Conservation (phyloP, 2,888 invertebrate genomes). For the Netelia fuscicornis region DNA sequence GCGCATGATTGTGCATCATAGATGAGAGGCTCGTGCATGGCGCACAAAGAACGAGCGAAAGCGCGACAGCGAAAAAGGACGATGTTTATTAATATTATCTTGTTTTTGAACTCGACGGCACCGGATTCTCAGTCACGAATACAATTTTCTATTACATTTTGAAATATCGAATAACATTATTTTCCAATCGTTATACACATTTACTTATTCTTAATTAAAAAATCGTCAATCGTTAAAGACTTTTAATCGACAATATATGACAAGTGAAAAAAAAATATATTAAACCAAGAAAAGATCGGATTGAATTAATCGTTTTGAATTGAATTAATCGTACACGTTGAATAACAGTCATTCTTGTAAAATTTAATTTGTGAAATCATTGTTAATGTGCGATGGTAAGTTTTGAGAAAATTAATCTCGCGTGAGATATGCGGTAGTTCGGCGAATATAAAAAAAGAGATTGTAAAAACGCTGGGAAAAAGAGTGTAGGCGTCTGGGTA, state of each 20-base stretch:
- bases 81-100: conserved; percentile 20
- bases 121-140: conserved; percentile 11
- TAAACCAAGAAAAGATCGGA: no score
- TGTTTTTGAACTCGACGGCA: conserved; percentile 21
- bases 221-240: neutral
- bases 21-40: conserved; percentile 21
- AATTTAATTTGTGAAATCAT: no score
- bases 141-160: no score
- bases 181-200: neutral
- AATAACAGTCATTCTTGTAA: no score
- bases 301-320: no score
- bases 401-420: no score
- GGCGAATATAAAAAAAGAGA: neutral
- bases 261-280: neutral
- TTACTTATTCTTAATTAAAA: neutral
- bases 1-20: conserved; percentile 21
- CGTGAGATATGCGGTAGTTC: no score
- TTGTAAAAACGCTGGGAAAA: conserved; percentile 23
- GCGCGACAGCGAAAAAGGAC: neutral
- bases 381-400: no score
- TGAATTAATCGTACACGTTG: no score
- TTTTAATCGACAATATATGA: neutral
- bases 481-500: neutral
- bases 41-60: neutral
- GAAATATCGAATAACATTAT: no score